Evolutionary conservation across 2,797 vertebrate species (phyloP), one percentile per base, ranked within the genome.

Genomic region (Xenopus petersii): DNA sequence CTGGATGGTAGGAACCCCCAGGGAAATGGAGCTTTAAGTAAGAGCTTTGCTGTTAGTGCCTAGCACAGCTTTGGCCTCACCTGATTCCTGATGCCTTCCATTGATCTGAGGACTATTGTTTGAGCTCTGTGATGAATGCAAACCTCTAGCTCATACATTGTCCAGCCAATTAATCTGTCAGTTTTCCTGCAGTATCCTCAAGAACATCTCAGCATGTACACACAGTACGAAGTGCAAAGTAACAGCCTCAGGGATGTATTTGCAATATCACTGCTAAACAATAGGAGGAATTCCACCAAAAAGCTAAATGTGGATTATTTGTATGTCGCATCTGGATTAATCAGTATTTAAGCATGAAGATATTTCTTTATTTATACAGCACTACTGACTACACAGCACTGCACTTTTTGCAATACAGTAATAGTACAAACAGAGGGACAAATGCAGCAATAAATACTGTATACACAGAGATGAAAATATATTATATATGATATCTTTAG

Each of bases 121-220:
- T 69, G 70, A 69, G 71, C 70, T 73, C 21, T 78, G 47, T 78
- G 75, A 78, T 78, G 64, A 78, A 78, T 78, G 75, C 36, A 67
- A 59, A 64, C 49, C 65, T 63, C 66, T 17, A 58, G 75, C 75
- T 78, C 70, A 70, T 78, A 73, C 75, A 78, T 73, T 58, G 75
- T 68, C 30, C 21, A 78, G 69, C 49, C 70, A 78, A 78, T 78
- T 68, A 73, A 78, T 68, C 70, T 78, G 75, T 78, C 75, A 73
- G 70, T 64, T 73, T 26, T 64, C 47, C 66, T 68, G 75, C 59
- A 64, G 15, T 33, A 36, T 75, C 48, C 54, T 69, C 33, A 33
- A 46, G 60, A 60, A 63, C 17, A 69, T 75, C 59, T 46, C 47
- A 30, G 24, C 74, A 56, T 67, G 59, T 49, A 46, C 30, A 26